Evolutionary conservation across 2,113 vertebrate species (phyloP).

Genomic region (Ptilonorhynchus violaceus): DNA sequence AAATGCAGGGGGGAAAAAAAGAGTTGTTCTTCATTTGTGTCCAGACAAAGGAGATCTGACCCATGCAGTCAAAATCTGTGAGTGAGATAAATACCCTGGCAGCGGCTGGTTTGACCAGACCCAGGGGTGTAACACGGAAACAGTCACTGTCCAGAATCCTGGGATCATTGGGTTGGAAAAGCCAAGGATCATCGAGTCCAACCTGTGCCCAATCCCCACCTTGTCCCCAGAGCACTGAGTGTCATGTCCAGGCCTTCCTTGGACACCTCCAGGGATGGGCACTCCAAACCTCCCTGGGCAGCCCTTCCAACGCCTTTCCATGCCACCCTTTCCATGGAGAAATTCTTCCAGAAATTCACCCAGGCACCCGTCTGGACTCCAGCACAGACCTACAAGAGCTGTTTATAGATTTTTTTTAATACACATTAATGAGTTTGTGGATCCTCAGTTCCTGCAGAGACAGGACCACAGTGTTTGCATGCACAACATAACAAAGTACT

Average conservation of each 20-base stretch:
- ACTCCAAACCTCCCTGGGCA: neutral
- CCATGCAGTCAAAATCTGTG: neutral
- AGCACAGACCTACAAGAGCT: neutral
- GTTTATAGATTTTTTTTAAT: neutral
- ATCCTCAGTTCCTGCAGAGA: neutral
- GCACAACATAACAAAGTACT: too few relatives aligned
- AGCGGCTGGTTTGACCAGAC: neutral
- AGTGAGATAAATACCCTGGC: neutral
- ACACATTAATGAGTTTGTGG: neutral
- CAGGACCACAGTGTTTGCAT: neutral
- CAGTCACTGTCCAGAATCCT: neutral
- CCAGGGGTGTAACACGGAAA: neutral
- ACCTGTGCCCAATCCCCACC: neutral
- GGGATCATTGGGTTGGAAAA: neutral
- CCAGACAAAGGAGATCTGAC: neutral
- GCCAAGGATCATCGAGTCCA: too few relatives aligned
- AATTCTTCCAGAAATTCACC: neutral
- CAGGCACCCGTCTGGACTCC: neutral
- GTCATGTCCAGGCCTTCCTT: neutral
- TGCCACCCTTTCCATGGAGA: too few relatives aligned
- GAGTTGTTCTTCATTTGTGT: neutral
- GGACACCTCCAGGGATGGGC: neutral
- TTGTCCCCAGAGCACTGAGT: neutral
- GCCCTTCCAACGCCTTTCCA: neutral
- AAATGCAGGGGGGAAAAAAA: fast-evolving